Evolutionary conservation across 2,888 invertebrate species (phyloP), one percentile per base, ranked within the genome.

Genomic region (Ptilodon capucinus): DNA sequence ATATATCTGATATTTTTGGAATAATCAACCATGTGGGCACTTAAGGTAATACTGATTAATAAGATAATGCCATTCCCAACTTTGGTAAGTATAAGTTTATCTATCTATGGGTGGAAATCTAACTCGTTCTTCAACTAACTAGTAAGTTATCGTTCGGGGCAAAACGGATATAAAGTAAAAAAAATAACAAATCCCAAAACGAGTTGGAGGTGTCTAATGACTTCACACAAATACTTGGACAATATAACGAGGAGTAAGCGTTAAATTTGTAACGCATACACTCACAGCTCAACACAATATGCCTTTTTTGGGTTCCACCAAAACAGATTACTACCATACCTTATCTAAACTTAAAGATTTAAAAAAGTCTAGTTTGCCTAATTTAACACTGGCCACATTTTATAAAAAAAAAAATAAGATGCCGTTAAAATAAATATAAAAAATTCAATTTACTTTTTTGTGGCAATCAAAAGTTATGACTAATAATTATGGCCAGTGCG

Each of bases 241-340:
- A 76, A 68, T 68, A 72, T 74, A 74, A 77, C 73, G 71, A 73
- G 68, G 70, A 67, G 68, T 71, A 68, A 75, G 75, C 76, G 74
- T 80, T 70, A 74, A 77, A 79, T 80, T 76, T 67, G 65, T 73
- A 68, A 54, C 64, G 72, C 71, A 74, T 68, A 79, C 70, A 74
- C 65, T 58, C 67, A 62, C 66, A 64, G 9, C 62, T 46, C 35
- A 62, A 68, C 54, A 64, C 44, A 25, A 42, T 19, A 34, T 44
- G 40, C 57, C 41, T 54, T 54, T 64, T 74, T 69, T 59, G 76
- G 68, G 74, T 65, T 68, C 71, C 60, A 40, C 48, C 32, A 36
- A 16, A 41, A 39, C 34, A 40, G 43, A 42, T 32, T 35, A 53
- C 61, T 51, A 39, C 11, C 36, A n/a, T 28, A n/a, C n/a, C n/a